phyloP scores from a whole-genome alignment of 2,113 vertebrate genomes.

The Dendrocopos noguchii region DNA sequence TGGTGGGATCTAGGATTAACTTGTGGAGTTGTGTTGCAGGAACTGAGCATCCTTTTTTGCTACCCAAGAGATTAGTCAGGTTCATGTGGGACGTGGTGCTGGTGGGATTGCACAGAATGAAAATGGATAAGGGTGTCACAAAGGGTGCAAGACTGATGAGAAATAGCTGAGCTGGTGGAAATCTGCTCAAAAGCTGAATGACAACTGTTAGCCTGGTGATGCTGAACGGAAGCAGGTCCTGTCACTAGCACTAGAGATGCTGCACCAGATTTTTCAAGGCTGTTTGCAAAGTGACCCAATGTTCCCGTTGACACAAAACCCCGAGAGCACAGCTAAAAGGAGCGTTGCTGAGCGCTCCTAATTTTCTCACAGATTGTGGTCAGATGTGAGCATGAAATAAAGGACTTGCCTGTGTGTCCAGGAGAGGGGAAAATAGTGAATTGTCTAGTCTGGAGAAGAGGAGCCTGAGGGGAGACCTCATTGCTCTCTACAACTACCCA shows the following conservation, averaged over 20 bases:
- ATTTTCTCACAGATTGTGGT: not conserved
- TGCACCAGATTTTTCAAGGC: not conserved
- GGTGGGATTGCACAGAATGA: not conserved
- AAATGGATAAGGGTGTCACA: not conserved
- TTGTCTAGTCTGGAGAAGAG: no score
- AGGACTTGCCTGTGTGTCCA: not conserved
- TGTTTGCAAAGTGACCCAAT: not conserved
- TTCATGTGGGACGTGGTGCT: fast-evolving
- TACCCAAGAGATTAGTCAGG: not conserved
- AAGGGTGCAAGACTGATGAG: slow-evolving; percentile 34
- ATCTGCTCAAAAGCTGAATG: not conserved
- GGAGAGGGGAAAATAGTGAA: not conserved
- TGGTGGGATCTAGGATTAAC: not conserved
- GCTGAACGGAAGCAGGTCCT: not conserved
- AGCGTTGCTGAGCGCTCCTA: not conserved
- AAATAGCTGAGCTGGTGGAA: not conserved
- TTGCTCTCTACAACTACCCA: no score
- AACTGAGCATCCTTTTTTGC: slow-evolving; percentile 16
- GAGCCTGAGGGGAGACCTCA: no score
- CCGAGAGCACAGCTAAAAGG: not conserved
- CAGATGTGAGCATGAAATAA: not conserved
- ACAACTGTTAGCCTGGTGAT: not conserved
- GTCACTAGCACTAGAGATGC: not conserved
- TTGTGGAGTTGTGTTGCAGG: not conserved
- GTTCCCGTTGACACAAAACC: not conserved